Evolutionary conservation across 2,797 vertebrate genomes (phyloP).

Genomic region (Acestrorhynchus altus): DNA sequence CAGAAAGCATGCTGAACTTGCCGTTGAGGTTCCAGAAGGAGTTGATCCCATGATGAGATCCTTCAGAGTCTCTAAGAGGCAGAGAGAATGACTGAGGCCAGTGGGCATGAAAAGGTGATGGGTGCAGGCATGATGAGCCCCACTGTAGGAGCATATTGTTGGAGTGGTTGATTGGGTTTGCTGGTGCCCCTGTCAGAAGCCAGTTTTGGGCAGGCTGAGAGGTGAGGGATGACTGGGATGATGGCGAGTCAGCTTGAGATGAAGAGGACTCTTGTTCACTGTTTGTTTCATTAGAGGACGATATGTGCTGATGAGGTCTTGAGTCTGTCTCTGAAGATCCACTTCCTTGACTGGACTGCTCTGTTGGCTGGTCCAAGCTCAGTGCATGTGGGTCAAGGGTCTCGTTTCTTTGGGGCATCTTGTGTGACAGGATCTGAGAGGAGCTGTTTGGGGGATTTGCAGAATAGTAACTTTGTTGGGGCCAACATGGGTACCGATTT

Average conservation of each 20-base stretch:
- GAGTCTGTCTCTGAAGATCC: slow-evolving; percentile 33
- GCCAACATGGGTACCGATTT: slow-evolving; percentile 30
- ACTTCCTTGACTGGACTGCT: neutral
- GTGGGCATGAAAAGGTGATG: slow-evolving; percentile 56
- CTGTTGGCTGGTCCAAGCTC: neutral
- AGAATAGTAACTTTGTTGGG: slow-evolving; percentile 33
- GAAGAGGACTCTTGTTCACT: neutral
- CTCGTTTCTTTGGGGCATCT: slow-evolving; percentile 8
- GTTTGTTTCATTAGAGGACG: slow-evolving; percentile 58
- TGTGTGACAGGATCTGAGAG: slow-evolving; percentile 17
- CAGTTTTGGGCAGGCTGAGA: slow-evolving; percentile 47
- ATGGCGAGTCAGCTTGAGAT: slow-evolving; percentile 30
- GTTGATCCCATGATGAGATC: slow-evolving; percentile 39
- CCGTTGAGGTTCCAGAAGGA: slow-evolving; percentile 52
- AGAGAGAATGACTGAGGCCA: slow-evolving; percentile 62
- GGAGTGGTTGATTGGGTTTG: slow-evolving; percentile 45
- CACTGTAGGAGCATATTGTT: slow-evolving; percentile 64
- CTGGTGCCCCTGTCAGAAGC: slow-evolving; percentile 61
- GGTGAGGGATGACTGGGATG: slow-evolving; percentile 8
- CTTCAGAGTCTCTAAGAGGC: slow-evolving; percentile 44
- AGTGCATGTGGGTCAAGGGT: neutral
- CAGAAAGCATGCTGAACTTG: slow-evolving; percentile 52
- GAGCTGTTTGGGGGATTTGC: slow-evolving; percentile 2
- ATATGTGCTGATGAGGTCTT: slow-evolving; percentile 60
- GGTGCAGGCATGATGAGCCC: slow-evolving; percentile 55